Conservation (phyloP, 2,113 vertebrate species). For the Pleuronectes platessa region DNA sequence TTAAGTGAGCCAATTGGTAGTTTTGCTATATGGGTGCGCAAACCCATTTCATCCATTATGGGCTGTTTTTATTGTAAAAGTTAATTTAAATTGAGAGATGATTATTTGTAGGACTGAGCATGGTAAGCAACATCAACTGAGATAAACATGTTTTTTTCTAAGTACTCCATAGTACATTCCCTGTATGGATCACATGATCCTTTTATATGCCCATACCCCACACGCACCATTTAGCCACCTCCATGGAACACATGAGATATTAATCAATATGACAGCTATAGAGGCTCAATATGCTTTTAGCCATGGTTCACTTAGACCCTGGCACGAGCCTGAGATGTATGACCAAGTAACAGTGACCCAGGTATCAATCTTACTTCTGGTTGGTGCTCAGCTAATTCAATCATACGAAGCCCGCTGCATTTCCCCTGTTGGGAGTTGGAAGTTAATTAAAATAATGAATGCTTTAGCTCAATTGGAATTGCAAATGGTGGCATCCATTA, state of each 20-base stretch:
- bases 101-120: too few species aligned
- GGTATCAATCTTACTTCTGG: slow-evolving; percentile 43
- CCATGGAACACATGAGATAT: slow-evolving; percentile 30
- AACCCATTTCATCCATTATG: too few species aligned
- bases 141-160: too few species aligned
- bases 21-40: too few species aligned
- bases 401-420: slow-evolving; percentile 18
- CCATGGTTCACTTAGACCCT: slow-evolving; percentile 29
- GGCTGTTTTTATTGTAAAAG: too few species aligned
- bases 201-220: slow-evolving; percentile 5
- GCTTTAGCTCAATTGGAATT: slow-evolving; percentile 40
- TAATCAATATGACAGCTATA: slow-evolving; percentile 20
- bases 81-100: too few species aligned
- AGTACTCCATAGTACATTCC: neutral
- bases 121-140: too few species aligned
- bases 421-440: slow-evolving; percentile 20
- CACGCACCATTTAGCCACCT: neutral
- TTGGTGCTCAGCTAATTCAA: slow-evolving; percentile 48
- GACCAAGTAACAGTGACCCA: slow-evolving; percentile 5
- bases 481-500: slow-evolving; percentile 45
- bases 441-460: slow-evolving; percentile 47
- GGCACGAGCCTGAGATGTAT: slow-evolving; percentile 31
- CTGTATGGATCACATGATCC: neutral
- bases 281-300: slow-evolving; percentile 59
- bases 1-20: too few species aligned